phyloP scores from a whole-genome alignment of 2,888 invertebrate species.

The Molorchus minor region DNA sequence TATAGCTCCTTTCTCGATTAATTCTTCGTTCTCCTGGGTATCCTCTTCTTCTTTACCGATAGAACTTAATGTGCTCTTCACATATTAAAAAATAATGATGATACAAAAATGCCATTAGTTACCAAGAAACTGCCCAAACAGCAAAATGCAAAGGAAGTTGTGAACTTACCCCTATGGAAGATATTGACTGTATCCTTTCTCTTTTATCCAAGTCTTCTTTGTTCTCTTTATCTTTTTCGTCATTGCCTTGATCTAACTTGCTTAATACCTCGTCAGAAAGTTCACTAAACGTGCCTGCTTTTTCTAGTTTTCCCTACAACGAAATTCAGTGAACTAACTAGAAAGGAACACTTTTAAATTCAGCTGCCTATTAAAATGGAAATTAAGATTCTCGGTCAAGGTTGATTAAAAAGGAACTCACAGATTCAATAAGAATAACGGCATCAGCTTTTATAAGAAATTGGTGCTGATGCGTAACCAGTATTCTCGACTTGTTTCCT shows the following conservation, averaged over 20 bases:
- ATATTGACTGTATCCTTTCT: slow-evolving; percentile 47
- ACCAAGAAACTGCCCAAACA: background rate
- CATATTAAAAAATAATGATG: too few species aligned
- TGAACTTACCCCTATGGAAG: slow-evolving; percentile 50
- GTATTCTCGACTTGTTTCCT: slow-evolving; percentile 73
- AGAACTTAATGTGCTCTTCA: too few species aligned
- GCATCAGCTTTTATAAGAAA: slow-evolving; percentile 74
- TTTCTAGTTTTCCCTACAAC: slow-evolving; percentile 70
- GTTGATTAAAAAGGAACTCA: slow-evolving; percentile 58
- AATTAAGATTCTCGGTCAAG: too few species aligned
- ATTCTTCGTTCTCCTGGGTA: slow-evolving; percentile 70
- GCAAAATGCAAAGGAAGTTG: background rate
- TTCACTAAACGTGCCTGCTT: slow-evolving; percentile 66
- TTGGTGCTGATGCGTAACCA: slow-evolving; percentile 89
- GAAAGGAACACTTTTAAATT: background rate
- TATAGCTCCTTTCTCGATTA: slow-evolving; percentile 71
- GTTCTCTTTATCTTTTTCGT: slow-evolving; percentile 39
- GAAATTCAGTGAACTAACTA: background rate
- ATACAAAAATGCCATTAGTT: too few species aligned
- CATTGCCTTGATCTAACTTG: background rate
- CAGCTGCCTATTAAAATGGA: background rate
- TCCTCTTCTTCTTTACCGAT: slow-evolving; percentile 53
- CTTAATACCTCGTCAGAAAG: slow-evolving; percentile 64
- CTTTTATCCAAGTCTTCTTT: slow-evolving; percentile 34
- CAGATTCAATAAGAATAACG: slow-evolving; percentile 73